Base-by-base conservation (phyloP, 1,140 invertebrate species). In the Plodia interpunctella region DNA sequence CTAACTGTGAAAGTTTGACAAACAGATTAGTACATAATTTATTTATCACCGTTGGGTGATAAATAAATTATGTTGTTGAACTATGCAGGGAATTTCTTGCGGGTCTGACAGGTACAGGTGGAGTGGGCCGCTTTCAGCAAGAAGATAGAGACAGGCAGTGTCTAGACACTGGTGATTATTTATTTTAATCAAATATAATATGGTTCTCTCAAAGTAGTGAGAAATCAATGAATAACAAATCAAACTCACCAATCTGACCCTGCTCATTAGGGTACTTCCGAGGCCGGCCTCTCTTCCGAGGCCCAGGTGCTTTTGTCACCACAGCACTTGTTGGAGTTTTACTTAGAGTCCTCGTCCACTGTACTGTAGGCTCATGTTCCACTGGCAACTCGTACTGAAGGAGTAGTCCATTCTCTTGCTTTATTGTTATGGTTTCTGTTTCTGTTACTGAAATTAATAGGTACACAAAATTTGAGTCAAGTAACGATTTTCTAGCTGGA, bases 181-280 rank as follows among this genome's bases (percentile, higher is more conserved):
- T n/a, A n/a, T n/a, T n/a, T n/a, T n/a, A n/a, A n/a, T n/a, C n/a
- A n/a, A n/a, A n/a, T n/a, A n/a, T n/a, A n/a, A n/a, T n/a, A n/a
- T n/a, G n/a, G n/a, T n/a, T n/a, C n/a, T n/a, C n/a, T n/a, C n/a
- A n/a, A n/a, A n/a, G n/a, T n/a, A n/a, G n/a, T n/a, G n/a, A n/a
- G n/a, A 25, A 25, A 25, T 6, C 6, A 2, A 25, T 25, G n/a
- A n/a, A 25, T 25, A 3, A 56, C 17, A 44, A 21, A 56, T 44
- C 2, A 15, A 15, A 18, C 68, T 66, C 74, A 90, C 90, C 79
- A 56, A 90, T 90, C 55, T 82, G 72, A 18, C 90, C 90, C 17
- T 84, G 80, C 55, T 84, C 80, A 77, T 90, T 87, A 9, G 88
- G 88, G 72, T 90, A 90, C 50, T 90, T 90, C 52, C 90, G 68